phyloP scores from a whole-genome alignment of 2,888 invertebrate species.

The Dicyrtoma fusca region DNA sequence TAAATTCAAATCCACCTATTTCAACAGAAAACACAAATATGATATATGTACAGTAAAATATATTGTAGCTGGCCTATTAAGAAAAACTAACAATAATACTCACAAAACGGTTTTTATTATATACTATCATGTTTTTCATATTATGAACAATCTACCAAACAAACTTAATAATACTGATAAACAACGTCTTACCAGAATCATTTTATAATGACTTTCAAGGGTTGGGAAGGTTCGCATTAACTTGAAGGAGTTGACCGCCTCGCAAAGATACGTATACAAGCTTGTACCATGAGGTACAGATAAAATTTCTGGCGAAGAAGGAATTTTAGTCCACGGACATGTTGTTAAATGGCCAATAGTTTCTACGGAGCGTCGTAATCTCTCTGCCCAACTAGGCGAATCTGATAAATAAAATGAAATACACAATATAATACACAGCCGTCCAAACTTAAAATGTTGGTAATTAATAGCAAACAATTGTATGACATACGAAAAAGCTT shows the following conservation, averaged over 20 bases:
- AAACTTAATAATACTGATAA: too few relatives aligned
- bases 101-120: too few relatives aligned
- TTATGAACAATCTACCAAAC: too few relatives aligned
- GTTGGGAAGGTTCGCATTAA: conserved; percentile 5
- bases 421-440: not conserved
- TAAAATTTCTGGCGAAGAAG: conserved; percentile 25
- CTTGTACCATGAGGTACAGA: conserved; percentile 21
- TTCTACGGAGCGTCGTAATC: conserved; percentile 5
- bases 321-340: conserved; percentile 35
- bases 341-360: conserved; percentile 20
- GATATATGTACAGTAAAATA: too few relatives aligned
- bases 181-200: conserved; percentile 1
- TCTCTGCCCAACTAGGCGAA: conserved; percentile 24
- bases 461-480: too few relatives aligned
- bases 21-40: not conserved
- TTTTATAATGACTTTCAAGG: conserved; percentile 13
- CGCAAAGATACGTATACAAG: conserved; percentile 5
- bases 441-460: not conserved
- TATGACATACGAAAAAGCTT: conserved; percentile 19
- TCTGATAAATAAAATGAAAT: not conserved
- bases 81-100: too few relatives aligned
- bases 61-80: too few relatives aligned
- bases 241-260: conserved; percentile 14
- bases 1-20: conserved; percentile 6
- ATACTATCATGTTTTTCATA: too few relatives aligned